A percentile compares a stretch with the other conserved stretches of the same genome.
These are phyloP conservation scores for Salvelinus namaycush DNA, from an alignment of 2,113 vertebrate genomes.

Conservation along the genomic window DNA sequence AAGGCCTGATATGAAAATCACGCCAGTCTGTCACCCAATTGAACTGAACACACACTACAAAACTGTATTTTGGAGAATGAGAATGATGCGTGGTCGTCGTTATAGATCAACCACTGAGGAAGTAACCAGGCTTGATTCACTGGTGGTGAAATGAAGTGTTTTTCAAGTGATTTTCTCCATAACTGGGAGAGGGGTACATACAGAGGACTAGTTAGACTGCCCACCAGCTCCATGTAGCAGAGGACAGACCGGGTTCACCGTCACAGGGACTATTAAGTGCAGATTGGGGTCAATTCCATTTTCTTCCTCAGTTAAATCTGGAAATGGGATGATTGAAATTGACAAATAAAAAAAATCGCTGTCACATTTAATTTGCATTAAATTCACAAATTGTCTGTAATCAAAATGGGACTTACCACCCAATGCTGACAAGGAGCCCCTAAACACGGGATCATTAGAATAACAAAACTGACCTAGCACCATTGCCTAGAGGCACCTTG, in stretches of 20 bases:
- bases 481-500: not conserved
- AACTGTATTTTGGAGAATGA: slow-evolving; percentile 20
- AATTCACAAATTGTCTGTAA: not conserved
- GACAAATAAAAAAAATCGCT: not conserved
- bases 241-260: slow-evolving; percentile 12
- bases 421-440: not conserved
- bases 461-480: not conserved
- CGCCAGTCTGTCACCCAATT: not conserved
- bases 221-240: slow-evolving; percentile 46
- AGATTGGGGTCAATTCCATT: not conserved
- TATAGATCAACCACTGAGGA: slow-evolving; percentile 26
- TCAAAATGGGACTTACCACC: not conserved
- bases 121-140: slow-evolving; percentile 41
- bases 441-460: not conserved
- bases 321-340: not conserved
- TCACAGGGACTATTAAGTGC: slow-evolving; percentile 4
- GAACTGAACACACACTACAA: slow-evolving; percentile 5
- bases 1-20: too few relatives aligned
- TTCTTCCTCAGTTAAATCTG: not conserved
- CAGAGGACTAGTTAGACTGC: slow-evolving; percentile 18
- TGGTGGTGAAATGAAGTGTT: slow-evolving; percentile 45
- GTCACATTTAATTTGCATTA: not conserved
- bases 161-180: slow-evolving; percentile 33
- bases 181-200: slow-evolving; percentile 3
- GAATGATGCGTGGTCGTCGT: not conserved